These are phyloP conservation scores for Thripadectes ignobilis DNA, from an alignment of 2,797 vertebrate genomes.

Conservation along the genomic window DNA sequence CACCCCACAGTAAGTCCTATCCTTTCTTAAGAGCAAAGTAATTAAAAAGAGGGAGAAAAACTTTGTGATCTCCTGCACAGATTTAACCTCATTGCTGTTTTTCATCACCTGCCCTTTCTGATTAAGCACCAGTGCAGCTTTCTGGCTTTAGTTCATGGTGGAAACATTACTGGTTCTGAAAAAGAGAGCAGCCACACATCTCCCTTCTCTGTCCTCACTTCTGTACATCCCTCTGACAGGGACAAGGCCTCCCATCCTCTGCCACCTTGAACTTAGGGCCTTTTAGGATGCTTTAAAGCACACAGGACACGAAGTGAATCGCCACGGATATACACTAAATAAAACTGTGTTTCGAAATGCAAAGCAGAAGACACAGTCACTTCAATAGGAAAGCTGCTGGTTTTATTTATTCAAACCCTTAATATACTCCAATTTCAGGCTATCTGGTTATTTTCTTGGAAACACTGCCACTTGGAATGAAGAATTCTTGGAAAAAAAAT, in stretches of 20 bases:
- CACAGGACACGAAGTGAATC: not conserved
- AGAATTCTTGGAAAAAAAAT: not conserved
- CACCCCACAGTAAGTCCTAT: not conserved
- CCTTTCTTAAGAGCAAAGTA: not conserved
- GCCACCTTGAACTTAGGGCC: not conserved
- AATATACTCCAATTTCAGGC: not conserved
- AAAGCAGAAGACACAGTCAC: not conserved
- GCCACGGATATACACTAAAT: not conserved
- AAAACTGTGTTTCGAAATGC: not conserved
- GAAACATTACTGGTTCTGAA: not conserved
- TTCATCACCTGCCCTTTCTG: not conserved
- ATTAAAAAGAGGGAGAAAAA: not conserved
- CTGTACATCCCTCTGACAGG: not conserved
- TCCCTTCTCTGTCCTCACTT: not conserved
- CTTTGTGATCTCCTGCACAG: not conserved
- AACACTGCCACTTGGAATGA: not conserved
- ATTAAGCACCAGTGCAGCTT: not conserved
- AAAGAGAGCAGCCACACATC: fast-evolving
- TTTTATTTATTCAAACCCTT: not conserved
- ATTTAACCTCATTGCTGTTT: not conserved
- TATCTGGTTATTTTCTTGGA: not conserved
- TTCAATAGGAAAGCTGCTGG: not conserved
- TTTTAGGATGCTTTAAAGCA: not conserved
- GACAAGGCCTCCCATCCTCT: not conserved
- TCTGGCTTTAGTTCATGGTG: not conserved